phyloP scores from a whole-genome alignment of 2,888 invertebrate species.

The Acanthoscelides obtectus region DNA sequence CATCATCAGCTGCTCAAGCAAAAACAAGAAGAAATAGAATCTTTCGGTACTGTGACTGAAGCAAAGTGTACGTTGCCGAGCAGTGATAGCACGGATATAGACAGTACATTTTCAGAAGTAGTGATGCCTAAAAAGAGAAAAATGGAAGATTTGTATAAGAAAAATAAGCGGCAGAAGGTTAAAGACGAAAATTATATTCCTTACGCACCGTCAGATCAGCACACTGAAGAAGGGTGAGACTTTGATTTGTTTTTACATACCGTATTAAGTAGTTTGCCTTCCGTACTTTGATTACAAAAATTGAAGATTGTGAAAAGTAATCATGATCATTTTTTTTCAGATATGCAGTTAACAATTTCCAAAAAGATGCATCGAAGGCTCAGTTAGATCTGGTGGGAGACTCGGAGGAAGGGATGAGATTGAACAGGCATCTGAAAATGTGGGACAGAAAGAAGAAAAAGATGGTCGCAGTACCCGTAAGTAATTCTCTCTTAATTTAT shows the following conservation, averaged over 20 bases:
- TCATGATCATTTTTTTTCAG: too few relatives aligned
- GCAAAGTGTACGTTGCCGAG: conserved; percentile 32
- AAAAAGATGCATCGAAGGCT: conserved; percentile 70
- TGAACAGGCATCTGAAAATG: conserved; percentile 60
- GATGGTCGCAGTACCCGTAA: conserved; percentile 72
- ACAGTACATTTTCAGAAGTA: conserved; percentile 54
- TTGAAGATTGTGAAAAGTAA: too few relatives aligned
- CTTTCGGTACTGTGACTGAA: not conserved
- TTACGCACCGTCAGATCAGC: conserved; percentile 77
- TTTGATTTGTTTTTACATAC: too few relatives aligned
- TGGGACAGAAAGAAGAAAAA: conserved; percentile 98
- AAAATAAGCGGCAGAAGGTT: conserved; percentile 52
- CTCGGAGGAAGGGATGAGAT: conserved; percentile 61
- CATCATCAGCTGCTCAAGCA: conserved; percentile 46
- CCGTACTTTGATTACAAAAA: too few relatives aligned
- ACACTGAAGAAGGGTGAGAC: conserved; percentile 74
- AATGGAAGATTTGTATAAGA: conserved; percentile 55
- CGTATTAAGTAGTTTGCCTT: too few relatives aligned
- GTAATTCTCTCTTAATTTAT: too few relatives aligned
- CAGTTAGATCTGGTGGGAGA: conserved; percentile 83
- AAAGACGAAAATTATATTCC: conserved; percentile 85
- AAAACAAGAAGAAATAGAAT: conserved; percentile 29
- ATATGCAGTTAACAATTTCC: conserved; percentile 74
- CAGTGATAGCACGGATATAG: conserved; percentile 54
- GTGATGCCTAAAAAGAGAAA: conserved; percentile 53